Evolutionary conservation across 2,113 vertebrate species (phyloP).

Genomic region (Cyanoramphus novaezelandiae): DNA sequence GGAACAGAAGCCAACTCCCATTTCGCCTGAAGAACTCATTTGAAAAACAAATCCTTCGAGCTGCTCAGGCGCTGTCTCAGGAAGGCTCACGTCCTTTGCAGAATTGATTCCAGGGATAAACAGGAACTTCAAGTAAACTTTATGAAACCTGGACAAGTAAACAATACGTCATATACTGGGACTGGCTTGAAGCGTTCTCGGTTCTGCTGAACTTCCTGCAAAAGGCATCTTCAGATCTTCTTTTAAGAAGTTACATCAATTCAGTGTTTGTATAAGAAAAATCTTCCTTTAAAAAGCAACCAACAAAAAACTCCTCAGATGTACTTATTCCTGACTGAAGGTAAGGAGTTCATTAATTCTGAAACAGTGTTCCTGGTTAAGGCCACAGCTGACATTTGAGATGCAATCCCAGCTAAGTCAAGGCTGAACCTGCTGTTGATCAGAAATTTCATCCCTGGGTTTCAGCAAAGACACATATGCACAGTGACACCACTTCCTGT

Average conservation of each 20-base stretch:
- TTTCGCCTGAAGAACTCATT: background rate
- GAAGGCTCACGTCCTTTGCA: background rate
- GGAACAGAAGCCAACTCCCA: background rate
- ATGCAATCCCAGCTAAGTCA: background rate
- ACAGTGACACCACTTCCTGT: background rate
- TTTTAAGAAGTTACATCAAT: background rate
- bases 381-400: background rate
- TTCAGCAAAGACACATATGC: background rate
- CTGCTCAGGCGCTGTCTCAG: background rate
- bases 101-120: background rate
- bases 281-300: background rate
- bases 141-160: background rate
- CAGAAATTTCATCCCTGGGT: background rate
- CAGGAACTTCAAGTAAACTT: background rate
- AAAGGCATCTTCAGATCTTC: background rate
- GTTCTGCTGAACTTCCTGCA: background rate
- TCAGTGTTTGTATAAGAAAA: background rate
- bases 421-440: background rate
- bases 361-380: background rate
- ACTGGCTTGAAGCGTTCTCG: background rate
- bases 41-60: background rate
- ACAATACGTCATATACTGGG: background rate
- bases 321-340: background rate
- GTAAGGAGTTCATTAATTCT: background rate
- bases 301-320: accelerated